A percentile compares a stretch with the other conserved stretches of the same genome.
Conservation (phyloP, 2,113 vertebrate genomes). For the Caloenas nicobarica region DNA sequence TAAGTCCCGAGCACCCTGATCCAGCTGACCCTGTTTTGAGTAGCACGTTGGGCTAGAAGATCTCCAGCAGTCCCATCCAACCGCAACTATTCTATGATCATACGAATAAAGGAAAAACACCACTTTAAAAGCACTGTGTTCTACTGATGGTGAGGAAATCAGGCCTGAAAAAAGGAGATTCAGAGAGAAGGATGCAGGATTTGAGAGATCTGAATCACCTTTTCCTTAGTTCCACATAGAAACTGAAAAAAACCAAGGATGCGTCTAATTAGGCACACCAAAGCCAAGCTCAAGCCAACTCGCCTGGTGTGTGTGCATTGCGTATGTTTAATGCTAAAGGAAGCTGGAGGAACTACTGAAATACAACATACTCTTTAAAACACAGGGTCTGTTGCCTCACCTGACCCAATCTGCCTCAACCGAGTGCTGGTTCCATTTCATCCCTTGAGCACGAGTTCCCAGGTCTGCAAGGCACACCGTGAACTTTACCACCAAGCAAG, state of each 20-base stretch:
- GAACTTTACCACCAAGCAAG: not conserved
- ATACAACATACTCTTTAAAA: not conserved
- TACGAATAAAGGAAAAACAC: not conserved
- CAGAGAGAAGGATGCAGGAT: not conserved
- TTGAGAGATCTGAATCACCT: not conserved
- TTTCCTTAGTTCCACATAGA: not conserved
- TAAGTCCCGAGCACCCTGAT: not conserved
- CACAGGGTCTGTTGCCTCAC: not conserved
- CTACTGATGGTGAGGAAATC: not conserved
- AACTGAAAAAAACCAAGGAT: not conserved
- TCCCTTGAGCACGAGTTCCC: not conserved
- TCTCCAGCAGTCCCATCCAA: not conserved
- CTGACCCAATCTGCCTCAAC: not conserved
- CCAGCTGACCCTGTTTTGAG: not conserved
- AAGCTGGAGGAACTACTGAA: not conserved
- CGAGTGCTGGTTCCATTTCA: not conserved
- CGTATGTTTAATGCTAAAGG: not conserved
- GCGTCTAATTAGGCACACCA: not conserved
- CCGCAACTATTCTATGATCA: not conserved
- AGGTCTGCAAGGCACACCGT: not conserved
- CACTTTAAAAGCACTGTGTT: not conserved
- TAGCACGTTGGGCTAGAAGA: not conserved
- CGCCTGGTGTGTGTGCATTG: fast-evolving
- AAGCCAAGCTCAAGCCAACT: not conserved
- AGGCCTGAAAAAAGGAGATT: not conserved